Evolutionary conservation across 2,888 invertebrate species (phyloP).

Genomic region (Pristionchus exspectatus): DNA sequence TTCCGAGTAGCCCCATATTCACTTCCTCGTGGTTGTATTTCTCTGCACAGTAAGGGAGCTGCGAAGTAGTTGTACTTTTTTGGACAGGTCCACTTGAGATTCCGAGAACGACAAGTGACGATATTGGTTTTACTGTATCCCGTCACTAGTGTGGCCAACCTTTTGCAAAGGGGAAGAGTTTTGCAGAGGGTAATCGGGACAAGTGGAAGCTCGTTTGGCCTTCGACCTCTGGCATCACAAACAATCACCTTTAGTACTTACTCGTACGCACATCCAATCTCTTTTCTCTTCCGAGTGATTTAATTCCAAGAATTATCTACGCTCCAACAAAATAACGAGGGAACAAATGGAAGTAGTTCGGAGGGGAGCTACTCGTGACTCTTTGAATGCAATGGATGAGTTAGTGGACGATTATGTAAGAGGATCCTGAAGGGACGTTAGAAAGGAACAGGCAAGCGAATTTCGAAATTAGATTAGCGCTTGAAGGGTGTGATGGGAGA

Average conservation of each 20-base stretch:
- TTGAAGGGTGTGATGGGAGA: neutral
- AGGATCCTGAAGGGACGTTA: neutral
- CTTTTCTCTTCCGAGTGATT: neutral
- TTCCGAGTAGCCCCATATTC: neutral
- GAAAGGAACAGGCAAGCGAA: constrained; percentile 10
- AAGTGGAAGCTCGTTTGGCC: neutral
- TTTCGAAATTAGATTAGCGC: neutral
- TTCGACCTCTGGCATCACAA: neutral
- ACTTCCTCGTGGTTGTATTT: neutral
- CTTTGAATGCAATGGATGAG: constrained; percentile 29
- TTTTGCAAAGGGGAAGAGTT: neutral
- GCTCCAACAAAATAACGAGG: constrained; percentile 35
- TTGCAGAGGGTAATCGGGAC: neutral
- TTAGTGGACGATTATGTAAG: constrained; percentile 52
- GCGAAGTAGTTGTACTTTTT: too few species aligned
- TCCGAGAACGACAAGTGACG: neutral
- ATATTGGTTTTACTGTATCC: neutral
- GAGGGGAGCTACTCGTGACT: constrained; percentile 11
- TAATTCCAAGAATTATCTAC: constrained; percentile 30
- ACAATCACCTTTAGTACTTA: constrained; percentile 12
- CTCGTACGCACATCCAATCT: constrained; percentile 28
- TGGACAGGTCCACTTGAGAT: too few species aligned
- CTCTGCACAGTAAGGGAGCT: neutral
- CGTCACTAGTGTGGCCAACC: neutral
- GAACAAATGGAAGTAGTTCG: constrained; percentile 37